A percentile compares a stretch with the other conserved stretches of the same genome.
Conservation (phyloP, 1,140 invertebrate genomes). For the Ectropis grisescens region DNA sequence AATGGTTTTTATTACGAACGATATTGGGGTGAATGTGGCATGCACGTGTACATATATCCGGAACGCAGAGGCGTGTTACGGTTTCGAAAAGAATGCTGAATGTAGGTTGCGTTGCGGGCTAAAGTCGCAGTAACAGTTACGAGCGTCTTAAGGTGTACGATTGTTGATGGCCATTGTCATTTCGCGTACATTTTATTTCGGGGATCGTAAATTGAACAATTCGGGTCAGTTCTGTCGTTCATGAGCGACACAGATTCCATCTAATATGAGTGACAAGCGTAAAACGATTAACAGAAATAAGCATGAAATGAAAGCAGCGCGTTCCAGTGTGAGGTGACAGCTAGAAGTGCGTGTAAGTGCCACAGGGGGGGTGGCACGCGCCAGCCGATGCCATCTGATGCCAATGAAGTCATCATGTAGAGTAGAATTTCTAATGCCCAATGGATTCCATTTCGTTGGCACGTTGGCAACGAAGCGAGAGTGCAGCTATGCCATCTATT, state of each 20-base stretch:
- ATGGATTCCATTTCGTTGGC: slow-evolving; percentile 55
- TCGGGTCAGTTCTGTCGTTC: slow-evolving; percentile 9
- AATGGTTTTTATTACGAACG: slow-evolving; percentile 38
- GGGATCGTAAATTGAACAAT: slow-evolving; percentile 10
- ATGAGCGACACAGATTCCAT: no score
- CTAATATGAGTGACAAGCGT: no score
- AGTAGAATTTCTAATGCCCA: slow-evolving; percentile 53
- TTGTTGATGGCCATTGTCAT: slow-evolving; percentile 48
- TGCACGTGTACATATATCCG: slow-evolving; percentile 40
- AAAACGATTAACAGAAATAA: no score
- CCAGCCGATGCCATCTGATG: slow-evolving; percentile 26
- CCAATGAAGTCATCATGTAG: slow-evolving; percentile 47
- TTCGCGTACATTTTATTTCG: slow-evolving; percentile 20
- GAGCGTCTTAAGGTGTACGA: slow-evolving; percentile 44
- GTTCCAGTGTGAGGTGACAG: slow-evolving; percentile 16
- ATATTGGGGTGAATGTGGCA: slow-evolving; percentile 43
- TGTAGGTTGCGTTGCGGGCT: slow-evolving; percentile 60
- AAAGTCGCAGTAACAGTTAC: no score
- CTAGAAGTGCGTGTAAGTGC: slow-evolving; percentile 22
- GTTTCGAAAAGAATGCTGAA: slow-evolving; percentile 67
- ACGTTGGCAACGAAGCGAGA: slow-evolving; percentile 48
- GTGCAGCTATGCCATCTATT: slow-evolving; percentile 37
- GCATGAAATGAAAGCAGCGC: slow-evolving; percentile 19
- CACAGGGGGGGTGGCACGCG: slow-evolving; percentile 13
- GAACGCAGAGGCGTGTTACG: slow-evolving; percentile 63